A percentile compares a stretch with the other conserved stretches of the same genome.
phyloP scores from a whole-genome alignment of 1,140 invertebrate species.

The Nomia melanderi region DNA sequence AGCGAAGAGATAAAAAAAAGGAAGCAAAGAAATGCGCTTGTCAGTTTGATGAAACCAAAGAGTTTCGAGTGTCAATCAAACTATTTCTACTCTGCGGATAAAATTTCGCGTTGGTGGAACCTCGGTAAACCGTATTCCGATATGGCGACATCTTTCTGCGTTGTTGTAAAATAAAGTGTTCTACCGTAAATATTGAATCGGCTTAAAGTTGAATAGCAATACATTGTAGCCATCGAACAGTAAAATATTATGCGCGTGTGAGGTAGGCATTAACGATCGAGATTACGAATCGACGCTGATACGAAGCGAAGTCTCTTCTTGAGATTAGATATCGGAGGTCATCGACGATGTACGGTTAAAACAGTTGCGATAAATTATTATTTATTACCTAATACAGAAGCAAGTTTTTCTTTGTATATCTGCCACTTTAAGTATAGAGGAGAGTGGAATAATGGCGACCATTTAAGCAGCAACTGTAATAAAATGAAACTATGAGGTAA shows the following conservation, averaged over 20 bases:
- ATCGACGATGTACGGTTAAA: neutral
- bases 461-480: too few relatives aligned
- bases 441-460: too few relatives aligned
- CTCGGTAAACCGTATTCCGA: neutral
- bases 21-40: neutral
- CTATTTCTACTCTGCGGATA: neutral
- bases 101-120: constrained; percentile 7
- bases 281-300: constrained; percentile 10
- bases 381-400: too few relatives aligned
- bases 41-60: neutral
- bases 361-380: neutral
- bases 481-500: too few relatives aligned
- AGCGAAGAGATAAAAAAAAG: neutral
- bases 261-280: neutral
- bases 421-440: too few relatives aligned
- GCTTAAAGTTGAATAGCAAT: neutral
- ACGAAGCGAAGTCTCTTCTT: neutral
- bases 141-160: neutral
- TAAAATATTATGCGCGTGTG: neutral
- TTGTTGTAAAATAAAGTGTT: neutral
- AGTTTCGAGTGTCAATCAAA: constrained; percentile 14
- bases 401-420: too few relatives aligned
- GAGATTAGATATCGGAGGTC: neutral
- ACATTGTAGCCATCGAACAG: neutral
- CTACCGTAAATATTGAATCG: neutral